Evolutionary conservation across 1,140 invertebrate genomes (phyloP).

Genomic region (Sesamia nonagrioides): DNA sequence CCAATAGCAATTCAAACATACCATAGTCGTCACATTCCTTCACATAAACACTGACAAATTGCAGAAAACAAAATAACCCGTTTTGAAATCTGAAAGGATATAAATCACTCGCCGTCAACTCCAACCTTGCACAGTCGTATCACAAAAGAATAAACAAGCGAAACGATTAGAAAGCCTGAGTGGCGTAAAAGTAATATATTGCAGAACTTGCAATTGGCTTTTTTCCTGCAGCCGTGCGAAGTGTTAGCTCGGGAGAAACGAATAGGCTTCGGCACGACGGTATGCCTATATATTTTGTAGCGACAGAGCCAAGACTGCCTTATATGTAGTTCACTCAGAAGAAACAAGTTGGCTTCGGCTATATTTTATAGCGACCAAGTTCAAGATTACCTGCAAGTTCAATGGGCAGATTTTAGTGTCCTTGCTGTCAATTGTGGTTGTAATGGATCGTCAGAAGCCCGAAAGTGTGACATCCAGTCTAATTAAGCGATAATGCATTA

Average conservation of each 20-base stretch:
- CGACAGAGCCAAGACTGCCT: no score
- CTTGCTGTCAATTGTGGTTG: no score
- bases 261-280: background rate
- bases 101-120: constrained; percentile 30
- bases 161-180: constrained; percentile 47
- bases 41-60: constrained; percentile 15
- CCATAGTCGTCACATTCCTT: background rate
- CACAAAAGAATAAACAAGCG: constrained; percentile 43
- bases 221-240: constrained; percentile 17
- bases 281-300: background rate
- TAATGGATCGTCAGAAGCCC: no score
- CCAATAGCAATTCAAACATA: background rate
- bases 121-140: constrained; percentile 23
- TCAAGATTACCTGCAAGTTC: no score
- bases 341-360: no score
- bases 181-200: constrained; percentile 50
- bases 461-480: no score
- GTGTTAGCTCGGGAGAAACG: background rate
- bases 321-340: no score
- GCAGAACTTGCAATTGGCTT: constrained; percentile 51
- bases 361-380: no score
- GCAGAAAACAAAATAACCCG: constrained; percentile 14
- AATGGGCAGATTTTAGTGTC: no score
- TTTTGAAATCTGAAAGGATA: constrained; percentile 28
- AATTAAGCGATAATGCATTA: no score